These are phyloP conservation scores for Syngnathus acus DNA, from an alignment of 2,797 vertebrate species.

Conservation along the genomic window DNA sequence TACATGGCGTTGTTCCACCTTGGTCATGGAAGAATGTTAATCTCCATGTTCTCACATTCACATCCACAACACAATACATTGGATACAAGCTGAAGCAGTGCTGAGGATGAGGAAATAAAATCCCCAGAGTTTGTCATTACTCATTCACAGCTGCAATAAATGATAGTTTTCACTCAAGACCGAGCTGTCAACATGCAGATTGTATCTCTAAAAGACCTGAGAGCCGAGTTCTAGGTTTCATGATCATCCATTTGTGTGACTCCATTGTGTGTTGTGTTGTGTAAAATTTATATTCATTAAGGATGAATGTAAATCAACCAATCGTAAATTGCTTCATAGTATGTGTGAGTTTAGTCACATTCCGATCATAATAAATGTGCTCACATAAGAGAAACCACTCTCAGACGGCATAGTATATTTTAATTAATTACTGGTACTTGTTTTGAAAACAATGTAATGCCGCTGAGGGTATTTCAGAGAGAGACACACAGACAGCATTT, in stretches of 20 bases:
- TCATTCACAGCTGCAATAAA: slow-evolving; percentile 10
- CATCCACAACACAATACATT: not conserved
- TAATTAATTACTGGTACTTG: not conserved
- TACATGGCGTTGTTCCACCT: slow-evolving; percentile 21
- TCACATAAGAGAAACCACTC: not conserved
- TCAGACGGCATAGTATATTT: not conserved
- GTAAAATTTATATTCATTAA: too few relatives aligned
- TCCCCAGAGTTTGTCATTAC: not conserved
- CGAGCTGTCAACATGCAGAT: slow-evolving; percentile 30
- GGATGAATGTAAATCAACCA: too few relatives aligned
- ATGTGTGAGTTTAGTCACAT: too few relatives aligned
- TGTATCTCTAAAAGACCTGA: slow-evolving; percentile 44
- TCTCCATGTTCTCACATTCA: slow-evolving; percentile 25
- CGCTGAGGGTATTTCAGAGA: not conserved
- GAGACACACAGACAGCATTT: not conserved
- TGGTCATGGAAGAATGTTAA: slow-evolving; percentile 16
- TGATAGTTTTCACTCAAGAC: slow-evolving; percentile 15
- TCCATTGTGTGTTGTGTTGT: too few relatives aligned
- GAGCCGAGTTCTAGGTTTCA: slow-evolving; percentile 16
- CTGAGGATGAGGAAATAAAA: not conserved
- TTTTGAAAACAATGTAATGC: not conserved
- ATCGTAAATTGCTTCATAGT: too few relatives aligned
- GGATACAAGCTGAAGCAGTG: not conserved
- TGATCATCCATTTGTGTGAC: too few relatives aligned
- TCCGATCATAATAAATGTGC: not conserved